Evolutionary conservation across 2,888 invertebrate species (phyloP).

Genomic region (Lacanobia oleracea): DNA sequence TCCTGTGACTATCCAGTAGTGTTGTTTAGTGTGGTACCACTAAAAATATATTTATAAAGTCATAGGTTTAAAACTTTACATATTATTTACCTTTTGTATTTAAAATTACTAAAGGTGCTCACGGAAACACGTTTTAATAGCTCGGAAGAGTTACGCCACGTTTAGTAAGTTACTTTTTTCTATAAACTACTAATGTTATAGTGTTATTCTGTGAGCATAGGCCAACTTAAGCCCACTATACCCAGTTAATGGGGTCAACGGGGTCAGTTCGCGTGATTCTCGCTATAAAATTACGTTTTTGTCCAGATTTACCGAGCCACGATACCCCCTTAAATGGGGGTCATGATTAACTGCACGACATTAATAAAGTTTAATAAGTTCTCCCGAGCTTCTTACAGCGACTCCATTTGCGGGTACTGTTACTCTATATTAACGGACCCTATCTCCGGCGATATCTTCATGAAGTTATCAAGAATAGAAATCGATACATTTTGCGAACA

Average conservation of each 20-base stretch:
- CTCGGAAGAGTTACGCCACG: conserved; percentile 20
- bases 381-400: conserved; percentile 67
- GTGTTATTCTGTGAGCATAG: conserved; percentile 39
- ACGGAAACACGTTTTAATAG: conserved; percentile 38
- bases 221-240: conserved; percentile 44
- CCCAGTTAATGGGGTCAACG: conserved; percentile 78
- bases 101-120: conserved; percentile 16
- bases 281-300: conserved; percentile 86
- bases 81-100: background rate
- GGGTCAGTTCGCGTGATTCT: conserved; percentile 87
- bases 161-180: conserved; percentile 49
- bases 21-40: no score
- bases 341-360: conserved; percentile 84
- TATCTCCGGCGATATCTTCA: conserved; percentile 78
- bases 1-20: no score
- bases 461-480: conserved; percentile 63
- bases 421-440: conserved; percentile 73
- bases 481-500: conserved; percentile 47
- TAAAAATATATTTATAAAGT: background rate
- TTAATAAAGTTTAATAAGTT: conserved; percentile 86
- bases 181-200: conserved; percentile 54
- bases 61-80: conserved; percentile 2
- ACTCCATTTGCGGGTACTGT: conserved; percentile 68
- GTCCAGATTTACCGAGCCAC: conserved; percentile 82
- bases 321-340: conserved; percentile 81